Conservation (phyloP, 1,140 invertebrate genomes). For the Zelostemma sp. region DNA sequence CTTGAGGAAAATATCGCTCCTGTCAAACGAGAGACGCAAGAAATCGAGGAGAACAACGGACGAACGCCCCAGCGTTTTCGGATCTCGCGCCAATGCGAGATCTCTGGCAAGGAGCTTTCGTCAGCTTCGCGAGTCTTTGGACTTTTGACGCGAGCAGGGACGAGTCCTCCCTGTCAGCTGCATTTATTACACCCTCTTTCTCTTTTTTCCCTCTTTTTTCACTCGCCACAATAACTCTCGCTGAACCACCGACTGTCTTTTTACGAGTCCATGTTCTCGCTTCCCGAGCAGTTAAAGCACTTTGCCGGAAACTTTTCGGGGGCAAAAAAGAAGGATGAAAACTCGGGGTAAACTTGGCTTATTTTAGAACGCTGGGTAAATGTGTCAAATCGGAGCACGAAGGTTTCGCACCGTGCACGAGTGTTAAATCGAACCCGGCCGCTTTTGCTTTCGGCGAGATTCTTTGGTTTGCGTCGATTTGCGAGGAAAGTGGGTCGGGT, state of each 20-base stretch:
- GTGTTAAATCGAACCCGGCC: no score
- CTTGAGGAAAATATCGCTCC: background rate
- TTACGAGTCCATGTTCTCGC: no score
- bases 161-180: constrained; percentile 43
- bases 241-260: background rate
- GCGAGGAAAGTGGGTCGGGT: no score
- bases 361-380: no score
- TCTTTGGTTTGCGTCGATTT: no score
- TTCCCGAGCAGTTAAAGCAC: no score
- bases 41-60: constrained; percentile 9
- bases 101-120: constrained; percentile 44
- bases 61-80: background rate
- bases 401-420: no score
- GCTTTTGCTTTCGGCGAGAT: no score
- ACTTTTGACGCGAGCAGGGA: constrained; percentile 42
- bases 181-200: constrained; percentile 47
- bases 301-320: no score
- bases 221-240: constrained; percentile 9
- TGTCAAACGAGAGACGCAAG: constrained; percentile 13
- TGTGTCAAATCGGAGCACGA: no score
- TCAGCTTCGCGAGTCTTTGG: constrained; percentile 58
- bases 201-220: background rate
- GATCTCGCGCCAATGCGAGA: constrained; percentile 19
- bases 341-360: no score
- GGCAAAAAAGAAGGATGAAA: no score